Evolutionary conservation across 2,888 invertebrate genomes (phyloP).

Genomic region (Molorchus minor): DNA sequence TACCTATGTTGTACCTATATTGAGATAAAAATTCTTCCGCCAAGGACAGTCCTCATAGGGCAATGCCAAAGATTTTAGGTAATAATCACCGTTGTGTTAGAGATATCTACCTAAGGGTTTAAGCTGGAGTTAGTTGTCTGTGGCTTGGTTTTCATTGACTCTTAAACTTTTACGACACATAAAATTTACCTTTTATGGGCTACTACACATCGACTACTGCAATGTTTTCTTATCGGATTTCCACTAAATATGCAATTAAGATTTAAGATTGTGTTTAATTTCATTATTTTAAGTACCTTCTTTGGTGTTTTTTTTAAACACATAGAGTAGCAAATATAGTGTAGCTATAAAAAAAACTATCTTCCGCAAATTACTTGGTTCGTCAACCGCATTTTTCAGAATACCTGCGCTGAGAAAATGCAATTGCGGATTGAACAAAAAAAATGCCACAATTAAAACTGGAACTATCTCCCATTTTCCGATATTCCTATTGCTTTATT

Average conservation of each 20-base stretch:
- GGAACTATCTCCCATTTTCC: conserved; percentile 45
- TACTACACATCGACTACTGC: conserved; percentile 58
- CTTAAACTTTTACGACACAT: conserved; percentile 63
- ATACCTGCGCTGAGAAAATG: conserved; percentile 1
- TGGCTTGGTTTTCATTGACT: conserved; percentile 61
- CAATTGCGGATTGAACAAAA: conserved; percentile 29
- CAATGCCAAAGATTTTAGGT: no score
- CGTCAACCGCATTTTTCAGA: conserved; percentile 2
- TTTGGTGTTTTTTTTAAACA: not conserved
- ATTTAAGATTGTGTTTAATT: conserved; percentile 50
- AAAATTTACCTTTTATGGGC: conserved; percentile 64
- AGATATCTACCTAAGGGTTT: no score
- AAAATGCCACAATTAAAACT: conserved; percentile 47
- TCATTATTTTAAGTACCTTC: not conserved
- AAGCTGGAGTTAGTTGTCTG: conserved; percentile 56
- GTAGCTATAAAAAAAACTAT: no score
- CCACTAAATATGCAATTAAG: conserved; percentile 48
- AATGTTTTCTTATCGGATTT: no score
- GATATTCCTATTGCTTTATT: conserved; percentile 30
- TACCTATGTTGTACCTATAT: no score
- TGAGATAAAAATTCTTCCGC: no score
- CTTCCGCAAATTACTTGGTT: not conserved
- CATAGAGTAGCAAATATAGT: no score
- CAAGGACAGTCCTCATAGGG: no score
- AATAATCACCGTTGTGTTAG: no score